Evolutionary conservation across 2,797 vertebrate genomes (phyloP).

Genomic region (Melanotaenia trifasciata): DNA sequence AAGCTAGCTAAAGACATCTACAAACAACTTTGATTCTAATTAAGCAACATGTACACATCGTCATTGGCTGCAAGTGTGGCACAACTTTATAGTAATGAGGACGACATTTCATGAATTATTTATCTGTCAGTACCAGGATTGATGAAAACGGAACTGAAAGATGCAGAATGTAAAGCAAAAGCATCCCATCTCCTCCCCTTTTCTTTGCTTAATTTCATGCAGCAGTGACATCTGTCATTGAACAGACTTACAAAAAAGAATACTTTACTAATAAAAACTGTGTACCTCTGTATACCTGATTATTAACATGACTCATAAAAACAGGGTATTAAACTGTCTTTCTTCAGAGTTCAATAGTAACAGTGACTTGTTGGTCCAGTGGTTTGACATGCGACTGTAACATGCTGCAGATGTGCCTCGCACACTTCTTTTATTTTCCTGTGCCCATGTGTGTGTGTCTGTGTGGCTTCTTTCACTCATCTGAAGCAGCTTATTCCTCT

Average conservation of each 20-base stretch:
- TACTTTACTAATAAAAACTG: background rate
- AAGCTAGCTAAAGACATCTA: too few relatives aligned
- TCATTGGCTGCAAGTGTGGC: background rate
- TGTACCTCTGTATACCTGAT: background rate
- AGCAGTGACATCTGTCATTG: background rate
- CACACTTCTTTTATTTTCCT: constrained; percentile 22
- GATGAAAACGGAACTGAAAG: background rate
- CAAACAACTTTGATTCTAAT: too few relatives aligned
- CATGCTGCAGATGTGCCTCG: constrained; percentile 48
- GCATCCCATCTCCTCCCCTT: too few relatives aligned
- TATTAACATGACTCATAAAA: background rate
- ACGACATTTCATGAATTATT: background rate
- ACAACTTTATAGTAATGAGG: background rate
- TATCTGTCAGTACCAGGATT: background rate
- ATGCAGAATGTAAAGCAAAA: background rate
- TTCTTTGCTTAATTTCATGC: background rate
- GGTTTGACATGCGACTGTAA: constrained; percentile 40
- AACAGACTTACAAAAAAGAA: background rate
- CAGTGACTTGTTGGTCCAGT: constrained; percentile 17
- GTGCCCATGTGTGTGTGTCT: constrained; percentile 21
- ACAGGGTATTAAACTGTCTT: background rate
- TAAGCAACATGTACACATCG: background rate
- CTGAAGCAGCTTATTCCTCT: constrained; percentile 76
- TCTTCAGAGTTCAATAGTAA: constrained; percentile 23
- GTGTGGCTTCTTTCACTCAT: constrained; percentile 68